Percentiles rank a stretch among this genome's conserved stretches.
These are phyloP conservation scores for Toxotes lorentzi DNA, from an alignment of 2,797 vertebrate species.

Conservation along the genomic window DNA sequence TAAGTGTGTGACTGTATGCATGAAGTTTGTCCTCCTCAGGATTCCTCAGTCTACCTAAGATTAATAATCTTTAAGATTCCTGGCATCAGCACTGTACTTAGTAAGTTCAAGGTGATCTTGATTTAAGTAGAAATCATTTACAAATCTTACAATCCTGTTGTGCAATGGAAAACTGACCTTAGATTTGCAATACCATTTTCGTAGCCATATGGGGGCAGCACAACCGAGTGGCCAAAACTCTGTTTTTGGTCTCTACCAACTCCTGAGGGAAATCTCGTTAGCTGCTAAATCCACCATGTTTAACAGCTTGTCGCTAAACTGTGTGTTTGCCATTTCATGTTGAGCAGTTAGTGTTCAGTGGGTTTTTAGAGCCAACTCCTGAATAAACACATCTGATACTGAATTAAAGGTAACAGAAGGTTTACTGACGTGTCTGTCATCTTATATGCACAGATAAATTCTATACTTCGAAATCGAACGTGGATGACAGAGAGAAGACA, in stretches of 20 bases:
- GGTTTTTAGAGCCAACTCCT: background rate
- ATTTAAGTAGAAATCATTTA: background rate
- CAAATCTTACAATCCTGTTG: background rate
- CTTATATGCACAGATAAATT: conserved; percentile 8
- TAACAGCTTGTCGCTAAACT: no score
- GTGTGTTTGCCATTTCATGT: no score
- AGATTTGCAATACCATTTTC: background rate
- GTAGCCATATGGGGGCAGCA: no score
- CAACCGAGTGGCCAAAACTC: no score
- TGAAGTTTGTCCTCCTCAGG: background rate
- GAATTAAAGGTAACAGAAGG: conserved; percentile 13
- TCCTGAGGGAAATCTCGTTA: no score
- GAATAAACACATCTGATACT: conserved; percentile 1
- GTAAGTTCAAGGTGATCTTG: background rate
- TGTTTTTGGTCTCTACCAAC: no score
- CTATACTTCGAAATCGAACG: background rate
- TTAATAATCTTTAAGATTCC: no score
- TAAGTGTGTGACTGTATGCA: background rate
- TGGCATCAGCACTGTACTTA: background rate
- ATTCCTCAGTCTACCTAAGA: background rate
- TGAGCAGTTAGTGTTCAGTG: no score
- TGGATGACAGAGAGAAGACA: background rate
- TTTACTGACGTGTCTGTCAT: conserved; percentile 2
- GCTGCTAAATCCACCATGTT: no score
- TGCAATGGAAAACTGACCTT: background rate